Conservation (phyloP, 2,888 invertebrate genomes). For the Coremacera marginata region DNA sequence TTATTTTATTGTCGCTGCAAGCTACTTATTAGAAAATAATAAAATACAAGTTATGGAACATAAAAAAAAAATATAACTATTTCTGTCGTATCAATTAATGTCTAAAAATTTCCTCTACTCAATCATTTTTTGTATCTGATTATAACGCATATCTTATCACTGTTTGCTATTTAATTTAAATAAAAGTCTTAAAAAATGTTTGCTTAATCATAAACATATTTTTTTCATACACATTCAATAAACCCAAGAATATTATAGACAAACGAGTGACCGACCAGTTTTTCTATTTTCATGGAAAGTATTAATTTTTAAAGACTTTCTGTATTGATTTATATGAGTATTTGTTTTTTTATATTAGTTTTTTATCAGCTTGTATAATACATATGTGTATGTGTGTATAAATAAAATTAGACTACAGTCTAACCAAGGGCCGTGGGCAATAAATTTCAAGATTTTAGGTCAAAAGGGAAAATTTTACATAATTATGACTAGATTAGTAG, state of each 20-base stretch:
- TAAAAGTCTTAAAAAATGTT: neutral
- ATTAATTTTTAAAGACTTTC: neutral
- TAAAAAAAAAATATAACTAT: too few species aligned
- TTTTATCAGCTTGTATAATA: neutral
- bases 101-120: too few species aligned
- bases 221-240: neutral
- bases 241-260: neutral
- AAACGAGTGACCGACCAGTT: neutral
- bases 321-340: neutral
- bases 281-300: neutral
- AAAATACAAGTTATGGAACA: too few species aligned
- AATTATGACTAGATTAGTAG: neutral
- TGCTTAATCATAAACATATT: neutral
- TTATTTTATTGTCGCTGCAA: too few species aligned
- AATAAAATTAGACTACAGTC: neutral
- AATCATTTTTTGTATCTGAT: too few species aligned
- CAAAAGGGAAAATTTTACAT: conserved; percentile 5
- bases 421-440: neutral
- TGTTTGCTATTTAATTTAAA: neutral
- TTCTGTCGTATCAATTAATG: too few species aligned
- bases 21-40: too few species aligned
- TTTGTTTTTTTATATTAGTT: neutral
- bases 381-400: neutral
- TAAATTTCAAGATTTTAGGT: conserved; percentile 1
- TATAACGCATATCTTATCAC: conserved; percentile 8